Evolutionary conservation across 2,888 invertebrate species (phyloP).

Genomic region (Choreutis nemorana): DNA sequence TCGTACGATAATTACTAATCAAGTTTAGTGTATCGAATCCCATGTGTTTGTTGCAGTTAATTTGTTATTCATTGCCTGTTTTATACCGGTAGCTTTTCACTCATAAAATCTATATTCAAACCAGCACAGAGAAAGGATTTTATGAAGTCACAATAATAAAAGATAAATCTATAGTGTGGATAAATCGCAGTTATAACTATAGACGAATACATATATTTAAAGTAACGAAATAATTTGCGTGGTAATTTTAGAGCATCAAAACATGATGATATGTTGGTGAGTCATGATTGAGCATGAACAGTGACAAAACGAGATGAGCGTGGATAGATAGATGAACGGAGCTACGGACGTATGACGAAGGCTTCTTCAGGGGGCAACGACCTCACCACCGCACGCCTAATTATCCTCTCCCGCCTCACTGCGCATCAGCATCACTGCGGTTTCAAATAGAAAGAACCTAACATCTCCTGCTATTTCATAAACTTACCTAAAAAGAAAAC

Average conservation of each 20-base stretch:
- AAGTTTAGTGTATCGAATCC: conserved; percentile 27
- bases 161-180: too few species aligned
- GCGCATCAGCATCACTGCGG: conserved; percentile 22
- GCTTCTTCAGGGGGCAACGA: conserved; percentile 32
- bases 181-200: too few species aligned
- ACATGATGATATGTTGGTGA: conserved; percentile 6
- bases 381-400: conserved; percentile 30
- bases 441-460: too few species aligned
- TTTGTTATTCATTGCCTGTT: too few species aligned
- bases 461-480: too few species aligned
- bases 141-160: too few species aligned
- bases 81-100: too few species aligned
- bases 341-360: conserved; percentile 21
- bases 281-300: conserved; percentile 1
- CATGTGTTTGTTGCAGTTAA: too few species aligned
- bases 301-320: conserved; percentile 1
- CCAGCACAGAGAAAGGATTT: too few species aligned
- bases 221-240: conserved; percentile 7
- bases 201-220: too few species aligned
- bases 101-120: too few species aligned
- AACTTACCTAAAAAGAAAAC: too few species aligned
- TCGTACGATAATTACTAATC: conserved; percentile 32
- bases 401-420: conserved; percentile 29
- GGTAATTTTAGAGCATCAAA: conserved; percentile 6
- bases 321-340: not conserved